These are phyloP conservation scores for Eupithecia inturbata DNA, from an alignment of 2,888 invertebrate species.

Conservation along the genomic window DNA sequence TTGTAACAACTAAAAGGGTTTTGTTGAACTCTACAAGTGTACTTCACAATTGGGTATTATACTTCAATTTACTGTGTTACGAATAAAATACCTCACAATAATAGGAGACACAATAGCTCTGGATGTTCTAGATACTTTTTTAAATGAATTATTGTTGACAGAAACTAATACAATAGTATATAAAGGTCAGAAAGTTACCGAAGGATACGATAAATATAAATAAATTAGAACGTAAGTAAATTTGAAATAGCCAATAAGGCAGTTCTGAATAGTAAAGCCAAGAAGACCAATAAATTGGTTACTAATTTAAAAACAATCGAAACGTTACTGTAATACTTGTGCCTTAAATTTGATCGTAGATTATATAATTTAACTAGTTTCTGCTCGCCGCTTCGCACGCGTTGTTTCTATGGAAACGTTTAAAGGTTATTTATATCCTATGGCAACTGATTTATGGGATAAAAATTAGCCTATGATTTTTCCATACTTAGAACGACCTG, in stretches of 20 bases:
- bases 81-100: background rate
- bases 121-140: background rate
- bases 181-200: background rate
- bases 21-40: background rate
- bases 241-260: background rate
- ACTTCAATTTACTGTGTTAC: constrained; percentile 1
- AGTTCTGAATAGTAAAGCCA: background rate
- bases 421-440: too few species aligned
- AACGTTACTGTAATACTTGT: background rate
- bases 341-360: constrained; percentile 4
- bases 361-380: too few species aligned
- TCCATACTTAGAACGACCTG: too few species aligned
- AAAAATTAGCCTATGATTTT: too few species aligned
- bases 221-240: background rate
- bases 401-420: too few species aligned
- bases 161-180: background rate
- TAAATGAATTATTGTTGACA: background rate
- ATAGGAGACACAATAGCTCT: background rate
- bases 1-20: constrained; percentile 1
- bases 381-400: too few species aligned
- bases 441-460: too few species aligned
- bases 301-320: background rate
- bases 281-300: background rate
- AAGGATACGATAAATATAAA: background rate
- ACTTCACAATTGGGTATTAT: constrained; percentile 7